Percentiles rank a stretch among this genome's conserved stretches.
These are phyloP conservation scores for Climacteris rufus DNA, from an alignment of 2,113 vertebrate species.

Conservation along the genomic window DNA sequence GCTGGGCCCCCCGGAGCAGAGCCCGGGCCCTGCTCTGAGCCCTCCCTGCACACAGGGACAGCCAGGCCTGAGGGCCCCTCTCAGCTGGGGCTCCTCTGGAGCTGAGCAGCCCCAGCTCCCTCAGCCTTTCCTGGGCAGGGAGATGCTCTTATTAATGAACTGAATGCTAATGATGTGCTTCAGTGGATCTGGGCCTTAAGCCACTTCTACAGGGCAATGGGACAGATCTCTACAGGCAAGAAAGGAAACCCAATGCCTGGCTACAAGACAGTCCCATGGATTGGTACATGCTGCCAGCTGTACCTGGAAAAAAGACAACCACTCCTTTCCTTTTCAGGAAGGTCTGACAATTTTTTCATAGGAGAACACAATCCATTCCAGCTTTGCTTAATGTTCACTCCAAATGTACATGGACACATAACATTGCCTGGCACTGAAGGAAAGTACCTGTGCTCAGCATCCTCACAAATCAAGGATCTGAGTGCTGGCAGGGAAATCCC, in stretches of 20 bases:
- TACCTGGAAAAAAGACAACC: neutral
- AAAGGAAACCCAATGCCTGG: neutral
- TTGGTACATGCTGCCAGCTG: neutral
- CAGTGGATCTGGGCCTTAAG: neutral
- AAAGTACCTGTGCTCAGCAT: neutral
- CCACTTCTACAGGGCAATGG: neutral
- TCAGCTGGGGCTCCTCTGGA: neutral
- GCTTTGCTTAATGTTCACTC: neutral
- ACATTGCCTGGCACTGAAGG: neutral
- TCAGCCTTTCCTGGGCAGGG: neutral
- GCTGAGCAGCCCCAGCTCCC: neutral
- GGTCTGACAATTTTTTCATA: too few species aligned
- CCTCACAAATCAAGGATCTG: neutral
- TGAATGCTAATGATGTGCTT: neutral
- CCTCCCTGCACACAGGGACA: neutral
- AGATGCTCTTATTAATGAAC: neutral
- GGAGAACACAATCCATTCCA: neutral
- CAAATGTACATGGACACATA: neutral
- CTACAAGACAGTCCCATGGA: neutral
- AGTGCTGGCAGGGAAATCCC: neutral
- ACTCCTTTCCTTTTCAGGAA: neutral
- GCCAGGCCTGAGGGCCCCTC: neutral
- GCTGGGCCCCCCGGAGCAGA: too few species aligned
- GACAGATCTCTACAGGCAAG: neutral
- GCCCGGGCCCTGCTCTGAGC: too few species aligned